phyloP scores from a whole-genome alignment of 1,140 invertebrate species.

The fruit fly (Drosophila melanogaster) region DNA sequence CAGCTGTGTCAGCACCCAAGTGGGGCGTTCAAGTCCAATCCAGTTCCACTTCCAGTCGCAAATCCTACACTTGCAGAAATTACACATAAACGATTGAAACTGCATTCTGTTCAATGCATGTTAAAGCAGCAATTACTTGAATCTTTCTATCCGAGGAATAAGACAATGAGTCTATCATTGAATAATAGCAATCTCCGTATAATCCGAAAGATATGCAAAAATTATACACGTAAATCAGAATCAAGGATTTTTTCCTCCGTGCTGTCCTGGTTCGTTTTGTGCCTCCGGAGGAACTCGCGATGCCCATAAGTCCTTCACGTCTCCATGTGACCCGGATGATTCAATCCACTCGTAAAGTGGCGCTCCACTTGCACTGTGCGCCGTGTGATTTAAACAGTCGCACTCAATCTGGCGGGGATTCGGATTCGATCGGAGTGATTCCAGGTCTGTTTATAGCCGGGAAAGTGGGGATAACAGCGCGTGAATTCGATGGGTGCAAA shows the following conservation, averaged over 20 bases:
- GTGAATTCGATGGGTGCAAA: neutral
- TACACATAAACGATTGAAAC: too few relatives aligned
- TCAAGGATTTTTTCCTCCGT: neutral
- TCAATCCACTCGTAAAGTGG: conserved; percentile 41
- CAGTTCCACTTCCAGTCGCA: neutral
- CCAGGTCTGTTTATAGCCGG: conserved; percentile 22
- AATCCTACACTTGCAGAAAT: conserved; percentile 8
- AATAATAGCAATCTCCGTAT: too few relatives aligned
- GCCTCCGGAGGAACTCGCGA: neutral
- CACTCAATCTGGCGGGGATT: conserved; percentile 18
- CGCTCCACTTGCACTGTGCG: conserved; percentile 7
- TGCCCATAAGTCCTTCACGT: conserved; percentile 25
- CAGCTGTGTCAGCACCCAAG: conserved; percentile 55
- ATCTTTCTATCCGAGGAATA: too few relatives aligned
- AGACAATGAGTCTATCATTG: too few relatives aligned
- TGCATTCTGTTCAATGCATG: too few relatives aligned
- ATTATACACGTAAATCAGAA: too few relatives aligned
- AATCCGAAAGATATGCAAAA: too few relatives aligned
- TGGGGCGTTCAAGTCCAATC: conserved; percentile 42
- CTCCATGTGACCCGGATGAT: conserved; percentile 31
- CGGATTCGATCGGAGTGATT: conserved; percentile 18
- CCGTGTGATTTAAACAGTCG: conserved; percentile 31
- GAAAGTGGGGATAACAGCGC: neutral
- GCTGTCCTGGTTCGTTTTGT: neutral
- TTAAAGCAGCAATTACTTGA: too few relatives aligned